phyloP scores from a whole-genome alignment of 2,888 invertebrate genomes.

The Glyphotaelius pellucidus region DNA sequence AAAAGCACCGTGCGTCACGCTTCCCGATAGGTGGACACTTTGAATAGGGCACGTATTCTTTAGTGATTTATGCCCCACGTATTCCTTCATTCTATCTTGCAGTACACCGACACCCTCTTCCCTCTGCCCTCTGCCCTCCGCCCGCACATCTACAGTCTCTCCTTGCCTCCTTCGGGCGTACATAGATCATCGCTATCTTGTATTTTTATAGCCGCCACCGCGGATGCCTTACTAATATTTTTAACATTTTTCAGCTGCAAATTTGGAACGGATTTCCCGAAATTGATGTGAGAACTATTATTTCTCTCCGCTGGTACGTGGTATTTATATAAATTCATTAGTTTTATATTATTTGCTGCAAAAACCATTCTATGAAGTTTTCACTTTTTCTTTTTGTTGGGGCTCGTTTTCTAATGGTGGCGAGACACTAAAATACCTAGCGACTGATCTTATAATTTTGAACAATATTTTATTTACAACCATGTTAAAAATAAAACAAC shows the following conservation, averaged over 20 bases:
- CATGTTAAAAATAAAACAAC: no score
- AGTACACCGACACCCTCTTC: conserved; percentile 28
- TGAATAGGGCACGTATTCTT: conserved; percentile 63
- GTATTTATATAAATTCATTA: conserved; percentile 54
- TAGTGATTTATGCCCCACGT: conserved; percentile 62
- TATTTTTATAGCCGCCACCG: conserved; percentile 65
- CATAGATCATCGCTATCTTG: conserved; percentile 66
- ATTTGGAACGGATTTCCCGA: conserved; percentile 53
- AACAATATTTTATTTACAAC: not conserved
- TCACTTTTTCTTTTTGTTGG: not conserved
- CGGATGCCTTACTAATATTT: conserved; percentile 65
- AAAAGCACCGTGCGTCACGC: conserved; percentile 51
- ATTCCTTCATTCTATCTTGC: conserved; percentile 58
- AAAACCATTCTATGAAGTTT: not conserved
- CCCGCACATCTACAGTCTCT: conserved; percentile 18
- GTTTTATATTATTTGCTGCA: not conserved
- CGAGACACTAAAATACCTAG: not conserved
- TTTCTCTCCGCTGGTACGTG: conserved; percentile 60
- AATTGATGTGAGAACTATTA: conserved; percentile 65
- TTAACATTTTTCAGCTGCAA: conserved; percentile 62
- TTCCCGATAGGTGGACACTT: conserved; percentile 63
- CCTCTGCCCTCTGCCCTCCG: conserved; percentile 16
- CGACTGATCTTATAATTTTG: not conserved
- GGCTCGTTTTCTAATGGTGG: not conserved
- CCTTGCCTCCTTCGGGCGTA: conserved; percentile 57